Percentiles rank a stretch among this genome's conserved stretches.
Evolutionary conservation across 1,140 invertebrate genomes (phyloP).

Genomic region (Papilio xuthus): DNA sequence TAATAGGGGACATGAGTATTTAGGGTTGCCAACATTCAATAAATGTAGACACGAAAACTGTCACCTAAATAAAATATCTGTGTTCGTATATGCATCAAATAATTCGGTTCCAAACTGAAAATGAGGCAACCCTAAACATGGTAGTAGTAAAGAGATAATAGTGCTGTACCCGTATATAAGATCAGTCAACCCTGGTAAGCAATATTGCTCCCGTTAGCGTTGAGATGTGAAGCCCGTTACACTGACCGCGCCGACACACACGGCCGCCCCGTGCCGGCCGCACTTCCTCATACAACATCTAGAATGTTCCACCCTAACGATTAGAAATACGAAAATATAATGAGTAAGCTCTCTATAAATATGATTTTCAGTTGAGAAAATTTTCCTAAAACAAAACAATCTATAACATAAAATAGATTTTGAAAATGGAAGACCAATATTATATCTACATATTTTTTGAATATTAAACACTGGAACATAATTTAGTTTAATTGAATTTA

Average conservation of each 20-base stretch:
- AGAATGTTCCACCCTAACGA: slow-evolving; percentile 28
- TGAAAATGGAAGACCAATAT: no score
- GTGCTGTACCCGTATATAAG: not conserved
- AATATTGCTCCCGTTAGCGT: slow-evolving; percentile 44
- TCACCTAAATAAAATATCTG: no score
- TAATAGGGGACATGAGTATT: no score
- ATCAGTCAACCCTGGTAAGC: slow-evolving; percentile 12
- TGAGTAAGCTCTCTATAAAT: not conserved
- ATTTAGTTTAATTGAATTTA: no score
- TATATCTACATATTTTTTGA: no score
- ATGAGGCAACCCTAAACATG: not conserved
- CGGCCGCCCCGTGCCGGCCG: slow-evolving; percentile 33
- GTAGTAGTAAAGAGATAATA: not conserved
- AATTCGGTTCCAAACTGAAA: no score
- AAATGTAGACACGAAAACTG: no score
- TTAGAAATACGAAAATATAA: not conserved
- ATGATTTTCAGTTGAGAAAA: not conserved
- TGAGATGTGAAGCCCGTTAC: slow-evolving; percentile 44
- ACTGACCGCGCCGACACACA: slow-evolving; percentile 46
- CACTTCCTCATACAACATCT: slow-evolving; percentile 18
- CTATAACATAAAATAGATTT: no score
- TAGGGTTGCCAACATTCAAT: no score
- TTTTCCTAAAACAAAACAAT: not conserved
- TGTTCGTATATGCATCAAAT: no score
- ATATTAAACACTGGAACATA: no score